Evolutionary conservation across 2,888 invertebrate genomes (phyloP).

Genomic region (Imbricaverruca yamaguchii): DNA sequence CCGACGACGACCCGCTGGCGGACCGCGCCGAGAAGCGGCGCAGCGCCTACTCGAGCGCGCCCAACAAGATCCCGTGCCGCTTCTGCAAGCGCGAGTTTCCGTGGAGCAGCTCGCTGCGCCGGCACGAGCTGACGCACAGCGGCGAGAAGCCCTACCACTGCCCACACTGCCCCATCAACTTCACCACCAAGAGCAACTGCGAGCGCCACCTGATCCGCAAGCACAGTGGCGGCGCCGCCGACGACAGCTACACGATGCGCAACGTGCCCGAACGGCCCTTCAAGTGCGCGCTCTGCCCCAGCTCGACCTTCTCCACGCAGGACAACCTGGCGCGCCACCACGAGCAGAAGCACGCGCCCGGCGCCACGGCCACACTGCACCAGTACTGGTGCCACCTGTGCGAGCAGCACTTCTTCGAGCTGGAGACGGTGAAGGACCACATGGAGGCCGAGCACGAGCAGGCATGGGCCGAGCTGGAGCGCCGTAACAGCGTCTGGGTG

Average conservation of each 20-base stretch:
- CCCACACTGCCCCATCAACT: conserved; percentile 81
- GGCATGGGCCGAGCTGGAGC: conserved; percentile 68
- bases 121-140: conserved; percentile 91
- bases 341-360: conserved; percentile 54
- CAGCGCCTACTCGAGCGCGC: conserved; percentile 90
- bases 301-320: conserved; percentile 70
- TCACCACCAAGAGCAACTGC: conserved; percentile 95
- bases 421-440: conserved; percentile 72
- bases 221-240: conserved; percentile 52
- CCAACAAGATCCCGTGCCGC: conserved; percentile 86
- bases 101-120: conserved; percentile 90
- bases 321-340: conserved; percentile 73
- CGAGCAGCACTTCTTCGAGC: conserved; percentile 71
- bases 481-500: conserved; percentile 37
- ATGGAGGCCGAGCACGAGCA: conserved; percentile 63
- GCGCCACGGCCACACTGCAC: conserved; percentile 29
- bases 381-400: conserved; percentile 85
- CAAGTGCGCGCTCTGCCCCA: conserved; percentile 71
- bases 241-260: conserved; percentile 47
- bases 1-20: conserved; percentile 60
- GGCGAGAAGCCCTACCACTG: conserved; percentile 94
- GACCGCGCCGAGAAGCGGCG: conserved; percentile 60
- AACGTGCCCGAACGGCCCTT: conserved; percentile 67
- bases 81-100: conserved; percentile 92
- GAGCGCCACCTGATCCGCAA: conserved; percentile 87